A percentile compares a stretch with the other conserved stretches of the same genome.
These are phyloP conservation scores for Urocolius indicus DNA, from an alignment of 2,113 vertebrate genomes.

Conservation along the genomic window DNA sequence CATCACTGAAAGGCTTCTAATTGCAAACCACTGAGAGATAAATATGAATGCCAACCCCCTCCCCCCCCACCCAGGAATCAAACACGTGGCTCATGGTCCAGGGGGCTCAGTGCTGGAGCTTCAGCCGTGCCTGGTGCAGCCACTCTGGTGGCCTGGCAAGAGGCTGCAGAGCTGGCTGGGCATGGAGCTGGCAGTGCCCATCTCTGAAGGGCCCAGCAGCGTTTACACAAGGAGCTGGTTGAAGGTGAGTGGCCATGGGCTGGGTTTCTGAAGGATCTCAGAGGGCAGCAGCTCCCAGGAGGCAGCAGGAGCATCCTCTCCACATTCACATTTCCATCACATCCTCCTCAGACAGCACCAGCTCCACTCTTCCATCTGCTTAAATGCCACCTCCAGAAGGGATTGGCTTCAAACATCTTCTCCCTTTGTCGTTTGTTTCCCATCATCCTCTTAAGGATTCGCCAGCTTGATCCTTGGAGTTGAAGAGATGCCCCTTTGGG, in stretches of 20 bases:
- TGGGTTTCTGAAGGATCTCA: not conserved
- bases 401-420: not conserved
- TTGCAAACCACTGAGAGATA: not conserved
- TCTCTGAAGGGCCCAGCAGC: not conserved
- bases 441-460: not conserved
- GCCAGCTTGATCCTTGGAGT: not conserved
- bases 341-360: constrained; percentile 29
- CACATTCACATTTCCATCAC: constrained; percentile 56
- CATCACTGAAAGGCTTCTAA: not conserved
- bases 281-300: not conserved
- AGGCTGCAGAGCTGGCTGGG: not conserved
- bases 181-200: fast-evolving
- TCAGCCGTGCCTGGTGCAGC: fast-evolving
- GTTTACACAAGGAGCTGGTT: not conserved
- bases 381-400: constrained; percentile 37
- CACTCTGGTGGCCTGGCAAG: fast-evolving
- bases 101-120: not conserved
- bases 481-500: fast-evolving
- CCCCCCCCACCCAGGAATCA: not conserved
- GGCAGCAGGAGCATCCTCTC: not conserved
- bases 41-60: constrained; percentile 12
- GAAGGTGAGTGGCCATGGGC: not conserved
- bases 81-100: fast-evolving
- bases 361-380: constrained; percentile 49
- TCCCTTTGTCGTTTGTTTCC: not conserved